Base-by-base conservation (phyloP, 2,797 vertebrate species). In the Craterocephalus amniculus region DNA sequence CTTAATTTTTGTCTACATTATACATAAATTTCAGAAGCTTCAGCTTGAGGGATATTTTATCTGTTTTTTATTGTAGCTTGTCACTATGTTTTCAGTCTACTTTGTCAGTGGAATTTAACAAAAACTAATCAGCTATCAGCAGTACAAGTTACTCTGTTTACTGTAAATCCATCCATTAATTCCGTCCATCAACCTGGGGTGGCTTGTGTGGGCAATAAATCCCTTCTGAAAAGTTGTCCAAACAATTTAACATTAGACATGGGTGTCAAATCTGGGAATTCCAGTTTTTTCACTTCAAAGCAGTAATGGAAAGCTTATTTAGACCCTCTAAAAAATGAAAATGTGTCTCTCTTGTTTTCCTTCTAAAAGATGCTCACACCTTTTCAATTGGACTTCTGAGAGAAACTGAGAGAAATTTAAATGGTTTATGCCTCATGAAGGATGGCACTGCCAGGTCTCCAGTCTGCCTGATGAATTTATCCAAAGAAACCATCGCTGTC, bases 401-500 rank as follows among this genome's bases (percentile, higher is more conserved):
- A 77, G 67, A 84, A 84, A 67, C 59, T n/a, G n/a, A n/a, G n/a
- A n/a, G n/a, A n/a, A n/a, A n/a, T n/a, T n/a, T n/a, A n/a, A n/a
- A n/a, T n/a, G n/a, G n/a, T n/a, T n/a, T n/a, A n/a, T 43, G 70
- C 52, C 43, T 65, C 74, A 70, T 58, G 56, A 64, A 58, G 58
- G 20, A 14, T 65, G 68, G 56, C 70, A 69, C 57, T 69, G 68
- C 38, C 59, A 45, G 49, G 43, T 79, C 84, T 76, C 71, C 74
- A 62, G 63, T 79, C 75, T 56, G 43, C 74, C 85, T 84, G 60
- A 81, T 78, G 79, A 88, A 67, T 77, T 88, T 80, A 84, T 84
- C 74, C 60, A 63, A 56, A 72, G 43, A 60, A 69, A 72, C 68
- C 71, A 16, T 70, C 49, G 69, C 75, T 74, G 61, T 65, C 73